A percentile compares a stretch with the other conserved stretches of the same genome.
Conservation (phyloP, 2,888 invertebrate genomes). For the Himalopsyche kuldschensis region DNA sequence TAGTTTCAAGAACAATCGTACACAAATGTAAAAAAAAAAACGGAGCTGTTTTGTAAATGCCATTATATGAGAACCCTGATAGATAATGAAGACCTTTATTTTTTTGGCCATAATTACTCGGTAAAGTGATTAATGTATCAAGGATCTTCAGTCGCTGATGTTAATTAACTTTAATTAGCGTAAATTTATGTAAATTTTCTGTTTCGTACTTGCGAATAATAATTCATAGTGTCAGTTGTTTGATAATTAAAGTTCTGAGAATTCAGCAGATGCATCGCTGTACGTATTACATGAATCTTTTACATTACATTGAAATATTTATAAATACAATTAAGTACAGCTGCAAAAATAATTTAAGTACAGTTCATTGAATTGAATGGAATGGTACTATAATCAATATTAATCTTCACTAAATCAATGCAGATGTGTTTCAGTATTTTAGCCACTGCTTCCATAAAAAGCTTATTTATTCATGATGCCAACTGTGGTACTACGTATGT, state of each 20-base stretch:
- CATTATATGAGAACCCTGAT: background rate
- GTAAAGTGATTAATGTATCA: background rate
- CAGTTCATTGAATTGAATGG: too few species aligned
- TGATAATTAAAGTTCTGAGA: background rate
- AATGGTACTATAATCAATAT: too few species aligned
- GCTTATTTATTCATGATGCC: too few species aligned
- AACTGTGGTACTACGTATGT: too few species aligned
- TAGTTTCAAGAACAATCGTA: background rate
- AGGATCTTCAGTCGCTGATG: background rate
- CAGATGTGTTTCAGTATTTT: too few species aligned
- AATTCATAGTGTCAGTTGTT: background rate
- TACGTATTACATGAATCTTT: background rate
- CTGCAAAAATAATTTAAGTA: too few species aligned
- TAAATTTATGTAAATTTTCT: background rate
- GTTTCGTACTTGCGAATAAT: background rate
- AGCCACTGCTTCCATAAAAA: too few species aligned
- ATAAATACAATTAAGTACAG: too few species aligned
- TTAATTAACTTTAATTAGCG: background rate
- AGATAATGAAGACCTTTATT: background rate
- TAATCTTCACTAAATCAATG: too few species aligned
- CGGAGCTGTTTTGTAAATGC: background rate
- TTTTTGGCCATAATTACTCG: background rate
- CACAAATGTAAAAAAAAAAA: too few species aligned
- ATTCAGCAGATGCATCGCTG: background rate
- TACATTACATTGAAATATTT: too few species aligned